Evolutionary conservation across 2,113 vertebrate species (phyloP).

Genomic region (Colinus virginianus): DNA sequence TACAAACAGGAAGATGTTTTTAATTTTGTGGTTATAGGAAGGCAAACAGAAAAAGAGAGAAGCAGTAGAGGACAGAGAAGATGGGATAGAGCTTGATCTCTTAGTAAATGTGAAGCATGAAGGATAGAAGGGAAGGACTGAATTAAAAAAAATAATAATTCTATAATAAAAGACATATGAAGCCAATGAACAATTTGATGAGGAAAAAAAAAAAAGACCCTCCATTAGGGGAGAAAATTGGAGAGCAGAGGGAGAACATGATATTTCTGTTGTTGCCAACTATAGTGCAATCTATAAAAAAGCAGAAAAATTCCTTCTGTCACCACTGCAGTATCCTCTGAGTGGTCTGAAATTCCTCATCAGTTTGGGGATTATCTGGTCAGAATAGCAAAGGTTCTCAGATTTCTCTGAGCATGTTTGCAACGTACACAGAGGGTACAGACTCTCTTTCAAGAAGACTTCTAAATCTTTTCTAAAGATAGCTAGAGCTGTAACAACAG

Average conservation of each 20-base stretch:
- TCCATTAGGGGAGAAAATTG: neutral
- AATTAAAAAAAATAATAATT: neutral
- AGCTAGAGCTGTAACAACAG: neutral
- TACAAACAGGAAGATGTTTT: neutral
- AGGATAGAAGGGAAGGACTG: accelerated
- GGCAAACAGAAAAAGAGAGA: neutral
- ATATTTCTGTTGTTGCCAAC: neutral
- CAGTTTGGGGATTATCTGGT: neutral
- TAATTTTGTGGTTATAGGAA: neutral
- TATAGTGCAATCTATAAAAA: neutral
- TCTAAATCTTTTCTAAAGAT: neutral
- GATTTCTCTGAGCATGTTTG: neutral
- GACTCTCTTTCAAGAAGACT: neutral
- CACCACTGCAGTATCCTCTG: neutral
- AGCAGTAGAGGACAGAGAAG: neutral
- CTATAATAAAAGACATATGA: neutral
- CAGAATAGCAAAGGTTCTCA: neutral
- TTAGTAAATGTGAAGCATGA: neutral
- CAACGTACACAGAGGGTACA: neutral
- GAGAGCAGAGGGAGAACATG: neutral
- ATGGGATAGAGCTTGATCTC: neutral
- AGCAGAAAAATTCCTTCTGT: neutral
- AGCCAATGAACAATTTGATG: neutral
- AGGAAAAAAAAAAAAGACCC: neutral
- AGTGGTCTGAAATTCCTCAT: neutral